Conservation (phyloP, 1,140 invertebrate genomes). For the Heliconius hewitsoni region DNA sequence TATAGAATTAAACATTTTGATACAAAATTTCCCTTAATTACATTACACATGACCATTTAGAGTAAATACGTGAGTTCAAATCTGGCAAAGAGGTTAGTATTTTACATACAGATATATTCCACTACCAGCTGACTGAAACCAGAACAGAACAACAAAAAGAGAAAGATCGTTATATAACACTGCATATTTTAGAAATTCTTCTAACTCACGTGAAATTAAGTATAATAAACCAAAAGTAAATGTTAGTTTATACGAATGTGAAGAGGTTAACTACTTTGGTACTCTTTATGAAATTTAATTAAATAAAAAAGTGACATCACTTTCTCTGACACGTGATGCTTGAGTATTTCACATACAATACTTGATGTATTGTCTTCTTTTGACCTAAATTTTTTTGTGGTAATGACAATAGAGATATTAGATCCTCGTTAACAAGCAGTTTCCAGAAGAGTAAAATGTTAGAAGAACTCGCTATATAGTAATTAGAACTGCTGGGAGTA, state of each 20-base stretch:
- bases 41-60: too few species aligned
- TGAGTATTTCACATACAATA: slow-evolving; percentile 28
- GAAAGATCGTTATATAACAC: background rate
- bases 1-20: too few species aligned
- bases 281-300: slow-evolving; percentile 24
- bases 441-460: background rate
- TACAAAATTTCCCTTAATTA: too few species aligned
- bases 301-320: slow-evolving; percentile 12
- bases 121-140: background rate
- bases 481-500: background rate
- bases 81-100: too few species aligned
- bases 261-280: slow-evolving; percentile 2
- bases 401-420: slow-evolving; percentile 23
- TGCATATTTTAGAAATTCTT: slow-evolving; percentile 22
- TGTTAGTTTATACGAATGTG: background rate
- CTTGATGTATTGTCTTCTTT: slow-evolving; percentile 23
- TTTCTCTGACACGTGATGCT: slow-evolving; percentile 27
- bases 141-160: background rate
- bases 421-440: background rate
- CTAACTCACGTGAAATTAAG: background rate
- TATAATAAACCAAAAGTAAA: background rate
- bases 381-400: slow-evolving; percentile 30
- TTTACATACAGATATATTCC: background rate
- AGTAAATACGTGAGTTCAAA: too few species aligned
- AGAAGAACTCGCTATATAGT: background rate